Base-by-base conservation (phyloP, 2,888 invertebrate genomes). In the Orthosia cruda region DNA sequence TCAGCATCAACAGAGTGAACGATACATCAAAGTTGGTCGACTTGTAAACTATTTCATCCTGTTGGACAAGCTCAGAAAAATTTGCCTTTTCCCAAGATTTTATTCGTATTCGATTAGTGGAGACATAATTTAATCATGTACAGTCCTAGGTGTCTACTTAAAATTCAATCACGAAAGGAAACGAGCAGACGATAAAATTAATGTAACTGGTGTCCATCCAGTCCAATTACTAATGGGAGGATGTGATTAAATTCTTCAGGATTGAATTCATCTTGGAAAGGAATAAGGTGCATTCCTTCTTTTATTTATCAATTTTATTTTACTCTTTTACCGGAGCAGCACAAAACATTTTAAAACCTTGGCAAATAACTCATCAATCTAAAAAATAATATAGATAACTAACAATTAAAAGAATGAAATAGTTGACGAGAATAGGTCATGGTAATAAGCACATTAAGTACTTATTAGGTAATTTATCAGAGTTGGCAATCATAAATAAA, bases 151-250 rank as follows among this genome's bases (percentile, higher is more conserved):
- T 74, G 23, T 16, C 23, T 9, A 55, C 20, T 61, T 70, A 20
- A 70, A 80, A 77, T 57, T 58, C 13, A 45, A 70, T 63, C 54
- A 67, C 11, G n/a, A 23, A 52, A 82, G 45, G 32, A 77, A 71
- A 77, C 32, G 62, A 59, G 54, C 45, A 7, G 40, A 49, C 58
- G 26, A 55, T 63, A 54, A 63, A 77, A 58, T 26, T 40, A 52
- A 52, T 62, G 15, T 52, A 23, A 65, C 54, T 26, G 20, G 20
- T 59, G 7, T 16, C 50, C 26, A 57, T 76, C 45, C 52, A 45
- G 67, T 52, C 59, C 52, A 65, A 69, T 84, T 58, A 84, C 59
- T 59, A 26, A 57, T 52, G 12, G 16, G 23, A 49, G 47, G 23
- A 54, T 62, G 11, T 26, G 20, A 54, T 40, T 7, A 52, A 54